phyloP scores from a whole-genome alignment of 2,797 vertebrate species.

The Linurgus olivaceus region DNA sequence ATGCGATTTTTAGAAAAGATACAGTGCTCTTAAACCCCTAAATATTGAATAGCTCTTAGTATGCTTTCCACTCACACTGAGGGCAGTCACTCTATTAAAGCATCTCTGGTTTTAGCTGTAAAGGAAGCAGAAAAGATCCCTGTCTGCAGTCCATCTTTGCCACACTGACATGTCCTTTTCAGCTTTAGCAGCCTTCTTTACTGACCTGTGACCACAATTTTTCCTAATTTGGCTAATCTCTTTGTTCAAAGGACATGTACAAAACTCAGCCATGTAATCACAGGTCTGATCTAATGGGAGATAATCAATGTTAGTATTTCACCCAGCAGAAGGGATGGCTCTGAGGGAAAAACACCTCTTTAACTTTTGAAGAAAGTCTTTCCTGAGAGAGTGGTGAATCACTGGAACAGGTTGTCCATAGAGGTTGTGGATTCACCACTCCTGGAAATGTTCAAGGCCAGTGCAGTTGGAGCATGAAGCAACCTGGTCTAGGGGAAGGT shows the following conservation, averaged over 20 bases:
- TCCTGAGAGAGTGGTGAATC: background rate
- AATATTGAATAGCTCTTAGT: background rate
- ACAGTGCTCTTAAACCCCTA: background rate
- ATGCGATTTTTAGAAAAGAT: background rate
- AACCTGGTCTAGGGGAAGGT: background rate
- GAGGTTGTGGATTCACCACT: background rate
- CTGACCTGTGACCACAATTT: background rate
- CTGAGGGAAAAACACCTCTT: background rate
- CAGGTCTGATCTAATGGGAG: background rate
- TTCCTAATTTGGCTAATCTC: background rate
- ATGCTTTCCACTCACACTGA: background rate
- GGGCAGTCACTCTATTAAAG: background rate
- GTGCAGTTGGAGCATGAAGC: rapidly evolving
- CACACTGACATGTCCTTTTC: background rate
- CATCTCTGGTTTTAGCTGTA: background rate
- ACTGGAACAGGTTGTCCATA: background rate
- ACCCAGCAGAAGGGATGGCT: background rate
- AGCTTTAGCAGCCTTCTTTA: background rate
- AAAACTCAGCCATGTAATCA: background rate
- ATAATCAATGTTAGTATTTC: background rate
- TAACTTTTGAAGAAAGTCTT: background rate
- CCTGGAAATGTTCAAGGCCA: background rate
- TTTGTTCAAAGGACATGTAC: background rate
- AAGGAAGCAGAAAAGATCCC: background rate
- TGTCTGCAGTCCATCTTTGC: background rate